Base-by-base conservation (phyloP, 2,888 invertebrate genomes). In the Oscheius myriophilus region DNA sequence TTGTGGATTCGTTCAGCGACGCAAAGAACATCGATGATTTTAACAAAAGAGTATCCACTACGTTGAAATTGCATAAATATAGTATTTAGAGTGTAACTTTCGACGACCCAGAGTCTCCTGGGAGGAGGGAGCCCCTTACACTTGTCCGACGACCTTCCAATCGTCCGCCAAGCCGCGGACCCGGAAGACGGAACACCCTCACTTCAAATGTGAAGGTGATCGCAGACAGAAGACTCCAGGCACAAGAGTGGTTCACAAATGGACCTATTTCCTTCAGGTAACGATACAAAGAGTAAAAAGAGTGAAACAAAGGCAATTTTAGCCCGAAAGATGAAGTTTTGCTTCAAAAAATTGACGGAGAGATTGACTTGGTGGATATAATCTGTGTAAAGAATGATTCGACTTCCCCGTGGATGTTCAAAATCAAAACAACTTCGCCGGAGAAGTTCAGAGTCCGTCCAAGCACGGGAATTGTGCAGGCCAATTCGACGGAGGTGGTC, bases 391-490 rank as follows among this genome's bases (percentile, higher is more conserved):
- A 72, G 42, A 82, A 82, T 61, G 69, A 68, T 41, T 71, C 78
- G 3, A 70, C 70, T 2, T 69, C 72, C 18, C 73, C 63, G n/a
- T 67, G 80, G 52, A 70, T 73, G 1, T 90, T 90, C 57, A 89
- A 96, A 58, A 71, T 96, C 73, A 93, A 96, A 88, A 96, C 96
- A 16, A 96, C 96, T 3, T 92, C 95, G 0, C 96, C 96, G 0
- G 94, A 95, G 83, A 95, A 95, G 87, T 96, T 94, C 88, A 90
- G 94, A 41, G 96, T 97, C 1, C 91, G 93, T 63, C 96, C 95
- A 0, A 94, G 79, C 26, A 72, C 74, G 12, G 83, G 83, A 51
- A 67, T 78, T 25, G 74, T 83, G 7, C 71, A 62, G 23, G 70
- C 82, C 0, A 78, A 78, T n/a, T 69, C 67, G 1, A 78, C 76